Conservation (phyloP, 2,797 vertebrate species). For the Enteromius treurensis region DNA sequence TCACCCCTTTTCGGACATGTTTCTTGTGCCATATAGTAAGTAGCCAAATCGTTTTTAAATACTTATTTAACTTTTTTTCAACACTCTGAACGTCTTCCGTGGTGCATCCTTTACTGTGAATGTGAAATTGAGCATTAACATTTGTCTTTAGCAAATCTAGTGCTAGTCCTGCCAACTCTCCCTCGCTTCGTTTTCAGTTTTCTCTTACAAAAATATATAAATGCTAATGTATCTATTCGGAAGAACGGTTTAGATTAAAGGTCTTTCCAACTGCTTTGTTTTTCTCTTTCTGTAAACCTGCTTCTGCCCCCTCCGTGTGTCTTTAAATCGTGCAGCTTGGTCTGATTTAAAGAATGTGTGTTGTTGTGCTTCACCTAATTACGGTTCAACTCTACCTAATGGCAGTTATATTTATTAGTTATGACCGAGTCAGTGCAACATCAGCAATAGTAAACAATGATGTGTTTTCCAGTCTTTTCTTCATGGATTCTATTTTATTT, state of each 20-base stretch:
- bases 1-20: constrained; percentile 52
- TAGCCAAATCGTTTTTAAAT: neutral
- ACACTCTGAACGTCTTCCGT: neutral
- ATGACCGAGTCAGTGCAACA: constrained; percentile 57
- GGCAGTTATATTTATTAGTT: constrained; percentile 74
- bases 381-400: constrained; percentile 68
- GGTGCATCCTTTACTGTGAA: neutral
- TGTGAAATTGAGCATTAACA: neutral
- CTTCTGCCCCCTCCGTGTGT: neutral
- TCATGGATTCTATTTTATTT: neutral
- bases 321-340: constrained; percentile 67
- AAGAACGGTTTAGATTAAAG: neutral
- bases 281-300: neutral
- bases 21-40: constrained; percentile 73
- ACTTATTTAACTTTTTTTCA: neutral
- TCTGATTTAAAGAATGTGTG: constrained; percentile 72
- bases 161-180: neutral
- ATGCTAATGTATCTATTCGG: neutral
- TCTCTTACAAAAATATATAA: no score
- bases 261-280: neutral
- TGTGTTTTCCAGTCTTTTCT: neutral
- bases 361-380: constrained; percentile 61
- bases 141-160: neutral
- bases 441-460: constrained; percentile 10
- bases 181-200: neutral